Conservation (phyloP, 2,888 invertebrate genomes). For the Plutella xylostella region DNA sequence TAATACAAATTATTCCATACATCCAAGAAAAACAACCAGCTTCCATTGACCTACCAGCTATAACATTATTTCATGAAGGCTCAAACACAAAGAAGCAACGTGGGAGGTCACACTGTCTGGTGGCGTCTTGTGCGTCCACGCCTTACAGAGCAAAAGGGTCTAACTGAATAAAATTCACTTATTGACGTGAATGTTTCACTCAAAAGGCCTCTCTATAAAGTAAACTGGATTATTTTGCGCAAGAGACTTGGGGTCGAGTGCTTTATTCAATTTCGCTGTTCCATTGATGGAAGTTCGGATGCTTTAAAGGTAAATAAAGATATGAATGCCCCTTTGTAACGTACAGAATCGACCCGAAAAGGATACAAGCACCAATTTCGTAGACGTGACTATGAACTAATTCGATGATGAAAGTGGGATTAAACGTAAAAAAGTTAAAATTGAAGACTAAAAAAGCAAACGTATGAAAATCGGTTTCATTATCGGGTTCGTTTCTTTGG, state of each 20-base stretch:
- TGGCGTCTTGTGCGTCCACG: constrained; percentile 16
- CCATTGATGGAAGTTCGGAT: constrained; percentile 19
- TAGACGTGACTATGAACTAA: too few relatives aligned
- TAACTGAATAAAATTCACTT: constrained; percentile 51
- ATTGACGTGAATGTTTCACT: constrained; percentile 38
- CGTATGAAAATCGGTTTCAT: too few relatives aligned
- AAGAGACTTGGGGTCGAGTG: constrained; percentile 29
- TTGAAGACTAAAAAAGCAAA: too few relatives aligned
- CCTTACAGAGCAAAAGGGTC: constrained; percentile 32
- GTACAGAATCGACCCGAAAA: too few relatives aligned
- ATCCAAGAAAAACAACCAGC: constrained; percentile 27
- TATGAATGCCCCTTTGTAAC: constrained; percentile 3
- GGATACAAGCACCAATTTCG: too few relatives aligned
- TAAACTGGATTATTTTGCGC: constrained; percentile 41
- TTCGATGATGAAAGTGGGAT: too few relatives aligned
- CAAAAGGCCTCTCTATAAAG: constrained; percentile 32
- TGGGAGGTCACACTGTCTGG: constrained; percentile 24
- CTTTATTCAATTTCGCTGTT: constrained; percentile 20
- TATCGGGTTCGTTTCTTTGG: neutral
- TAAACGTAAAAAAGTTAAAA: too few relatives aligned
- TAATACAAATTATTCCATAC: constrained; percentile 58
- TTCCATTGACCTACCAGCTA: constrained; percentile 19
- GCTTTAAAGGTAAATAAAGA: constrained; percentile 11
- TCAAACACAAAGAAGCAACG: neutral
- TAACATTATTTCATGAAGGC: neutral